Percentiles rank a stretch among this genome's conserved stretches.
These are phyloP conservation scores for Callionymus lyra DNA, from an alignment of 2,113 vertebrate genomes.

Conservation along the genomic window DNA sequence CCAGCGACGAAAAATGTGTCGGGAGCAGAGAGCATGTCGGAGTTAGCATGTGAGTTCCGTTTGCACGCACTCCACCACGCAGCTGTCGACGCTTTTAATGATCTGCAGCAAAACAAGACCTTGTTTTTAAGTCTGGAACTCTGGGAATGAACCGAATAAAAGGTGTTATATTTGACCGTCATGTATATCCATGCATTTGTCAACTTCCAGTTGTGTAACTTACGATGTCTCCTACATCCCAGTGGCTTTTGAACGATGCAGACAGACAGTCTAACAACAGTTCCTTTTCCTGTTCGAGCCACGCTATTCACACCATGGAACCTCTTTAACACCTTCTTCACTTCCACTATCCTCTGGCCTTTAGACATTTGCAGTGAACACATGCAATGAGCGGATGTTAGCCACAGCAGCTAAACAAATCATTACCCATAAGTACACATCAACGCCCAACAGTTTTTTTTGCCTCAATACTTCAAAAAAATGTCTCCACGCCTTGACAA, in stretches of 20 bases:
- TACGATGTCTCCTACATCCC: too few relatives aligned
- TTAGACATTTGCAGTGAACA: slow-evolving; percentile 29
- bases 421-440: too few relatives aligned
- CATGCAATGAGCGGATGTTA: slow-evolving; percentile 5
- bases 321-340: slow-evolving; percentile 51
- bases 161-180: slow-evolving; percentile 1
- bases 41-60: too few relatives aligned
- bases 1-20: too few relatives aligned
- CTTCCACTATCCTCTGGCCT: slow-evolving; percentile 25
- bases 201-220: too few relatives aligned
- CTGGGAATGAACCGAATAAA: too few relatives aligned
- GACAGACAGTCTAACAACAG: slow-evolving; percentile 50
- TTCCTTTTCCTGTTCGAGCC: slow-evolving; percentile 22
- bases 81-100: background rate
- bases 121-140: too few relatives aligned
- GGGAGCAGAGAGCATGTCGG: too few relatives aligned
- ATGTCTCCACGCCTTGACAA: too few relatives aligned
- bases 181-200: slow-evolving; percentile 14
- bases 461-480: too few relatives aligned
- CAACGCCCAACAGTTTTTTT: too few relatives aligned
- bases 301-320: slow-evolving; percentile 15
- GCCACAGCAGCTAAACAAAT: slow-evolving; percentile 12
- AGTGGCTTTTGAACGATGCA: slow-evolving; percentile 18
- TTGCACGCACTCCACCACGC: background rate
- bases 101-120: background rate